Evolutionary conservation across 2,113 vertebrate genomes (phyloP).

Genomic region (Seriola dumerili): DNA sequence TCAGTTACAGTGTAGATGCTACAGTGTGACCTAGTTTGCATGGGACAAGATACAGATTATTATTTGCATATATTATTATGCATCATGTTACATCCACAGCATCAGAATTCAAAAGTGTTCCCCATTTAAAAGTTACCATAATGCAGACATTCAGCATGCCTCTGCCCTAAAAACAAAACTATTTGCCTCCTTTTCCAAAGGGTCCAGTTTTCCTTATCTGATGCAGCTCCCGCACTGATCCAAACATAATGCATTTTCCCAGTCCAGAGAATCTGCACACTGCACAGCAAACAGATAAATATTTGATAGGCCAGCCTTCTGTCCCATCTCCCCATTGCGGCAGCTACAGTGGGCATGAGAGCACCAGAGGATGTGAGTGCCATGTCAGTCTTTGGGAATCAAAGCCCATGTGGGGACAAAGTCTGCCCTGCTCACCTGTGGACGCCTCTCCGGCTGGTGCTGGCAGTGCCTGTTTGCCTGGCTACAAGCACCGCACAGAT

Average conservation of each 20-base stretch:
- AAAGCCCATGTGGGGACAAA: slow-evolving; percentile 62
- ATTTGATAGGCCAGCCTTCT: slow-evolving; percentile 76
- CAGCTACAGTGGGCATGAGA: slow-evolving; percentile 50
- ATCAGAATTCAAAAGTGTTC: background rate
- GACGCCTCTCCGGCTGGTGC: slow-evolving; percentile 58
- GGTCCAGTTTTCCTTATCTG: slow-evolving; percentile 39
- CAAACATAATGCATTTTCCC: slow-evolving; percentile 66
- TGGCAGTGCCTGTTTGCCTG: slow-evolving; percentile 64
- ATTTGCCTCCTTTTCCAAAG: slow-evolving; percentile 27
- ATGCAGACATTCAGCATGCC: background rate
- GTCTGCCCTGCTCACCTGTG: slow-evolving; percentile 70
- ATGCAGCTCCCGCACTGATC: slow-evolving; percentile 47
- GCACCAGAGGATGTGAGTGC: slow-evolving; percentile 36
- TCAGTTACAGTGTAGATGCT: slow-evolving; percentile 4
- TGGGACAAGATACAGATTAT: background rate
- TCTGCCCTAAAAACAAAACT: slow-evolving; percentile 18
- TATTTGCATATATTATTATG: slow-evolving; percentile 19
- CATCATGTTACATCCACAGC: slow-evolving; percentile 18
- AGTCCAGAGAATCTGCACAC: slow-evolving; percentile 63
- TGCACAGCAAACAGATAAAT: slow-evolving; percentile 78
- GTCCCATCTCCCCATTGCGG: slow-evolving; percentile 46
- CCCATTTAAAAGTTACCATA: background rate
- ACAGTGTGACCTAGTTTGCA: slow-evolving; percentile 22
- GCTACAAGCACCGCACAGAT: slow-evolving; percentile 52
- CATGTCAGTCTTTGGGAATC: slow-evolving; percentile 63